phyloP scores from a whole-genome alignment of 2,113 vertebrate species.

The Percopsis transmontana region DNA sequence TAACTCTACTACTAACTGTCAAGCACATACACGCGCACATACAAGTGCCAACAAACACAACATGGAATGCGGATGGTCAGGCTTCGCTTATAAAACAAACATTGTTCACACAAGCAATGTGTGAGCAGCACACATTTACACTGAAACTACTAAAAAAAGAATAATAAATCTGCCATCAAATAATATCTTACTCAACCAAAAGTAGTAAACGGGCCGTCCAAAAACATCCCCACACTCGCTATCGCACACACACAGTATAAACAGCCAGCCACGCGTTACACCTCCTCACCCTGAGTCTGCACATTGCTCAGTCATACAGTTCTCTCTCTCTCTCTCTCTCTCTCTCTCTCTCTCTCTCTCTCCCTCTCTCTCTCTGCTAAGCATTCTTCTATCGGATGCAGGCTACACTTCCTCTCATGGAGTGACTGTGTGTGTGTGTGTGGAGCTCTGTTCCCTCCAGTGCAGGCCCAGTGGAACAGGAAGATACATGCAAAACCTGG shows the following conservation, averaged over 20 bases:
- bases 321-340: conserved; percentile 5
- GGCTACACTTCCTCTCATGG: conserved; percentile 66
- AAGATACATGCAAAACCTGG: conserved; percentile 43
- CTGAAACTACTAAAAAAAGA: conserved; percentile 24
- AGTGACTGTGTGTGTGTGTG: conserved; percentile 15
- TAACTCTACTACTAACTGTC: background rate
- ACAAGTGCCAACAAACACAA: background rate
- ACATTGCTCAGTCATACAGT: background rate
- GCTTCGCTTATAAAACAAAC: background rate
- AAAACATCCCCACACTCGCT: conserved; percentile 38
- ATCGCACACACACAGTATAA: too few relatives aligned
- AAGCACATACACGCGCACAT: background rate
- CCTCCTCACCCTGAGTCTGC: too few relatives aligned
- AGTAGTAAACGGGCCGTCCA: conserved; percentile 29
- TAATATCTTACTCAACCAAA: conserved; percentile 8
- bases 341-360: conserved; percentile 40
- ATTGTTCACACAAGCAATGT: background rate
- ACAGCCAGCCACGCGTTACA: too few relatives aligned
- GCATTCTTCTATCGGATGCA: conserved; percentile 39
- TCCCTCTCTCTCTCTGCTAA: conserved; percentile 10
- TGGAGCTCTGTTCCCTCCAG: conserved; percentile 51
- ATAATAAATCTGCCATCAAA: conserved; percentile 35
- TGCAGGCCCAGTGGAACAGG: conserved; percentile 40
- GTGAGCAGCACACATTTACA: background rate
- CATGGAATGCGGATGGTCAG: background rate